These are phyloP conservation scores for Pungitius pungitius DNA, from an alignment of 2,113 vertebrate genomes.

Conservation along the genomic window DNA sequence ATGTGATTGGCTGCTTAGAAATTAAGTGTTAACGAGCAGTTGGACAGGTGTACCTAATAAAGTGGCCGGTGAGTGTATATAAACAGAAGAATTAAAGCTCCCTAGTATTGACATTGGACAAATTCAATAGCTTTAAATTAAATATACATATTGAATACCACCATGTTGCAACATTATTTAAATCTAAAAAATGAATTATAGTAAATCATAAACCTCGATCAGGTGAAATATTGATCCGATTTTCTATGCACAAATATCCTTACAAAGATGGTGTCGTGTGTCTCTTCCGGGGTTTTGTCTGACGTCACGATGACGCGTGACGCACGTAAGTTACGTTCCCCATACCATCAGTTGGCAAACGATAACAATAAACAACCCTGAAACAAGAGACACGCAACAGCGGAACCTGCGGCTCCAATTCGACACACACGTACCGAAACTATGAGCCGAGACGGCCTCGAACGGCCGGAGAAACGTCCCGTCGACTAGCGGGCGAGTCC, in stretches of 20 bases:
- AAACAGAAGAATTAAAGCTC: background rate
- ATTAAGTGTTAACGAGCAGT: no score
- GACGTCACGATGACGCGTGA: slow-evolving; percentile 62
- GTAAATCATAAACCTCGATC: background rate
- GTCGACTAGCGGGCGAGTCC: slow-evolving; percentile 25
- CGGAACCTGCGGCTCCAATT: slow-evolving; percentile 62
- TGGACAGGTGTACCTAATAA: no score
- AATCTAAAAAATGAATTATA: background rate
- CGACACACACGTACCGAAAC: slow-evolving; percentile 50
- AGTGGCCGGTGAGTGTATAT: background rate
- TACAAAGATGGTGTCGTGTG: slow-evolving; percentile 61
- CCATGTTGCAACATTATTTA: background rate
- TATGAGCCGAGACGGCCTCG: slow-evolving; percentile 37
- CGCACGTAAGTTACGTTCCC: slow-evolving; percentile 57
- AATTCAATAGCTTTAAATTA: background rate
- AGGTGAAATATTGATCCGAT: background rate
- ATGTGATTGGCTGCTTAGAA: no score
- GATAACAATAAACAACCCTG: slow-evolving; percentile 87
- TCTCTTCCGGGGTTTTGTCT: slow-evolving; percentile 37
- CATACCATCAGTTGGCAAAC: slow-evolving; percentile 71
- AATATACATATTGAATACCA: background rate
- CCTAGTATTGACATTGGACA: background rate
- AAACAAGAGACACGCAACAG: slow-evolving; percentile 61
- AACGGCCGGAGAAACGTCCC: slow-evolving; percentile 33
- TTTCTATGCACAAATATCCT: slow-evolving; percentile 45